Conservation (phyloP, 2,113 vertebrate genomes). For the Anthoscopus minutus region DNA sequence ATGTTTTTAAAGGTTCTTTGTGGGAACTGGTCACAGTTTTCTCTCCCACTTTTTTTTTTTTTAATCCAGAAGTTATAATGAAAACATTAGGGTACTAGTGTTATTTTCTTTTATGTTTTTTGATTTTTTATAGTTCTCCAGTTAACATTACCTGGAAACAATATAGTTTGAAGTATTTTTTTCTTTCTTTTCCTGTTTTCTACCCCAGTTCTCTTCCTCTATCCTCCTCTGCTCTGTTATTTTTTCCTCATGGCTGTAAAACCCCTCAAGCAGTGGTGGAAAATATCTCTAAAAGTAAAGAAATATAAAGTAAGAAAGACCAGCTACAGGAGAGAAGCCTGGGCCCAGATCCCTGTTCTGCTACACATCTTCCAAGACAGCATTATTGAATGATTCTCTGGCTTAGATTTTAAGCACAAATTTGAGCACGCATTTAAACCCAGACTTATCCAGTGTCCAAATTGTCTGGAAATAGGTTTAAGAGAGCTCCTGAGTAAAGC, state of each 20-base stretch:
- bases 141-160: background rate
- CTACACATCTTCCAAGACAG: background rate
- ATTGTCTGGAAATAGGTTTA: background rate
- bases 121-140: background rate
- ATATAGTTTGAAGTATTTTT: background rate
- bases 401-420: background rate
- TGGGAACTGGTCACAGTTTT: background rate
- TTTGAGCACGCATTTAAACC: background rate
- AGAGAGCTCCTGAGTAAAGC: background rate
- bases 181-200: background rate
- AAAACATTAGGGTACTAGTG: background rate
- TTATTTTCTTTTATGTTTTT: background rate
- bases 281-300: background rate
- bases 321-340: background rate
- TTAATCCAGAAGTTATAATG: background rate
- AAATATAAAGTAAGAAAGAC: background rate
- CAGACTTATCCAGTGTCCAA: background rate
- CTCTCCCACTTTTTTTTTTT: background rate
- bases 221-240: too few species aligned
- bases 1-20: background rate
- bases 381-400: background rate
- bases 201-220: background rate
- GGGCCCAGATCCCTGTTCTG: background rate
- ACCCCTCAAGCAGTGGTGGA: background rate
- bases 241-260: background rate